Base-by-base conservation (phyloP, 1,140 invertebrate species). In the Platorchestia sp. region DNA sequence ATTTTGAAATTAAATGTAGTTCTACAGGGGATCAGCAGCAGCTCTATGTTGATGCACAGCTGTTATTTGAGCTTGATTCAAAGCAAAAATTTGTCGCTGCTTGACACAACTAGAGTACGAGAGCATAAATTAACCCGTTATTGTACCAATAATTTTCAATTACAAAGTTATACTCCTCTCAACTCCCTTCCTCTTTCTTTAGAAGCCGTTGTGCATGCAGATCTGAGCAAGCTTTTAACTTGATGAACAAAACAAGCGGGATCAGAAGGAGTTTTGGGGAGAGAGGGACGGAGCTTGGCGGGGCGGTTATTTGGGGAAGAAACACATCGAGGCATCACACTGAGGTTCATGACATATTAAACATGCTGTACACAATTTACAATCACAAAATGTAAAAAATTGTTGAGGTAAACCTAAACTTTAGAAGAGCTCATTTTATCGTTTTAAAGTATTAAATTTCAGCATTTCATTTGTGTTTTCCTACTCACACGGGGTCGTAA, bases 201-300 rank as follows among this genome's bases (percentile, higher is more conserved):
- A 75, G 44, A 93, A 93, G 43, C 91, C 40, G 91, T 36, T 93
- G 91, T 93, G 91, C 45, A 93, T 93, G 91, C 91, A 93, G 91
- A 93, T 93, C 91, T 93, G 91, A 93, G 91, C n/a, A 47, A 93
- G 91, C 91, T 93, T 93, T 93, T 93, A 93, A 93, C 91, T 45
- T 93, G 91, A 93, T 93, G 91, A 93, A 93, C 43, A 93, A 93
- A 93, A 93, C 91, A 93, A 47, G 43, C 43, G 16, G 40, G 45
- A 44, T 44, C 45, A 93, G 42, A 45, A 91, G 43, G 43, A 44
- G 45, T 42, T 45, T 42, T 45, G 45, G 91, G 47, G 91, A n/a
- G 91, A 40, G 91, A 16, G 43, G 91, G 44, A 47, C 45, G 14
- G 91, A 89, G 87, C 5, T 0, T 7, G 87, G 42, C 10, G 87